Conservation (phyloP, 1,140 invertebrate species). For the Caerostris extrusa region DNA sequence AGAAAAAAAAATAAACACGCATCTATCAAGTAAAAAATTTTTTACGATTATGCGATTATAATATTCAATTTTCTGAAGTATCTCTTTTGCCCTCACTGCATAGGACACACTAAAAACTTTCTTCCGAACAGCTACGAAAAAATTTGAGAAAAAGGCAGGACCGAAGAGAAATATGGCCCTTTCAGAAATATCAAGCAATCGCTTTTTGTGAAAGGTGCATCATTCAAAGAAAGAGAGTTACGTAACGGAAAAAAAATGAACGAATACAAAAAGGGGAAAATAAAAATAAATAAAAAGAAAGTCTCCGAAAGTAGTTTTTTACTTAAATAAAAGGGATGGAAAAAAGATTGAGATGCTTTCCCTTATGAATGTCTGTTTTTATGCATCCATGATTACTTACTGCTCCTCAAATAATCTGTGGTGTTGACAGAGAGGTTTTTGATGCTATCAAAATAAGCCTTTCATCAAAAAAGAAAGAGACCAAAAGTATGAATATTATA, state of each 20-base stretch:
- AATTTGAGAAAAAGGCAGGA: not conserved
- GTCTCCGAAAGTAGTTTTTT: not conserved
- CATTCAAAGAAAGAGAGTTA: conserved; percentile 38
- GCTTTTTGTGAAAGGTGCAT: conserved; percentile 48
- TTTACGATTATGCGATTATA: conserved; percentile 23
- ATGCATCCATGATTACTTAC: not conserved
- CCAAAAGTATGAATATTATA: too few relatives aligned
- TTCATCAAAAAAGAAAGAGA: not conserved
- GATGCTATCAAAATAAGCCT: not conserved
- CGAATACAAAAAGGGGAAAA: not conserved
- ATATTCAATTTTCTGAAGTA: conserved; percentile 30
- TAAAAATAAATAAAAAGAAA: not conserved
- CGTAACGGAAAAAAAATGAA: not conserved
- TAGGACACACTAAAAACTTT: not conserved
- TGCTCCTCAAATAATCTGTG: not conserved
- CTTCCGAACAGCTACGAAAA: not conserved
- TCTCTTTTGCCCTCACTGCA: not conserved
- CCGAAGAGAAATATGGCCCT: conserved; percentile 19
- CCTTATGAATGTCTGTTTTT: not conserved
- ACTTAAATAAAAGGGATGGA: not conserved
- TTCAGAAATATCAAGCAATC: conserved; percentile 65
- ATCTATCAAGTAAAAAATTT: not conserved
- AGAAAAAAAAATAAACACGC: not conserved
- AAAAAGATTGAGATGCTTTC: not conserved
- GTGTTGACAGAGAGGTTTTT: not conserved